Percentiles rank a stretch among this genome's conserved stretches.
Conservation (phyloP, 2,113 vertebrate genomes). For the Columba janthina region DNA sequence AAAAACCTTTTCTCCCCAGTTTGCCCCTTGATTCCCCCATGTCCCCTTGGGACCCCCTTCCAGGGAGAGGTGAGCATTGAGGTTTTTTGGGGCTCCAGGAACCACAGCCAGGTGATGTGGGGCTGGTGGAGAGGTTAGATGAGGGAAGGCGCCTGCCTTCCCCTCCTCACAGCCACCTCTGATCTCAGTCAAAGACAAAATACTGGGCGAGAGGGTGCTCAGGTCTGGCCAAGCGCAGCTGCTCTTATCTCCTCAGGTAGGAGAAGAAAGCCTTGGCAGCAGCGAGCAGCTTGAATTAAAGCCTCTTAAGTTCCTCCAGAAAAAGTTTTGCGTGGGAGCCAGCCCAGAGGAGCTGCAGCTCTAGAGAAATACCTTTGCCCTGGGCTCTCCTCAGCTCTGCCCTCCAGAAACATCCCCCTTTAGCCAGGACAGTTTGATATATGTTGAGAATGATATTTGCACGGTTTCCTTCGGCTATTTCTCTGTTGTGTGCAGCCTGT, state of each 20-base stretch:
- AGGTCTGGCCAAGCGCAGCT: slow-evolving; percentile 15
- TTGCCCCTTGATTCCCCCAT: not conserved
- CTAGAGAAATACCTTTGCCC: not conserved
- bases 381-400: not conserved
- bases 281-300: not conserved
- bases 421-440: not conserved
- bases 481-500: not conserved
- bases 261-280: slow-evolving; percentile 49
- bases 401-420: not conserved
- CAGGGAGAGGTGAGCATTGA: not conserved
- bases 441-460: rapidly evolving
- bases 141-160: not conserved
- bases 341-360: not conserved
- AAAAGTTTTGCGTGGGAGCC: not conserved
- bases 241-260: slow-evolving; percentile 15
- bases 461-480: not conserved
- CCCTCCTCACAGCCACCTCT: not conserved
- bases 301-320: slow-evolving; percentile 6
- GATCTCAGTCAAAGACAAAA: not conserved
- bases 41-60: not conserved
- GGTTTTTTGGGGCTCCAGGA: not conserved
- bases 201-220: not conserved
- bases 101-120: rapidly evolving
- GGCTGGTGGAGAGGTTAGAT: not conserved
- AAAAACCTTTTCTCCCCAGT: not conserved